Base-by-base conservation (phyloP, 2,113 vertebrate genomes). In the Pundamilia nyererei region DNA sequence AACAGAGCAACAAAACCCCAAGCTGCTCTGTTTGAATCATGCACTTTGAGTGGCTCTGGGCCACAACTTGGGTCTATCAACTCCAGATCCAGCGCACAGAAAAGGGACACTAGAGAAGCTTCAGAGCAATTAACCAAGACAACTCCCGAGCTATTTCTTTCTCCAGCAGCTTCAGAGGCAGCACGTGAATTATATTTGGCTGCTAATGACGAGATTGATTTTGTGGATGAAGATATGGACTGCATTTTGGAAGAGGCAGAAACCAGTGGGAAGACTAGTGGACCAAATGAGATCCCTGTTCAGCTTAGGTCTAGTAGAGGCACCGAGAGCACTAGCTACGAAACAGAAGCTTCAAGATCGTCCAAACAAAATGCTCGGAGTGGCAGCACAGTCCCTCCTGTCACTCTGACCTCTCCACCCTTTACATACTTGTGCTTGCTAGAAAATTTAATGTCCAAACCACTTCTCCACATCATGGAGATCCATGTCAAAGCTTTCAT, bases 401-500 rank as follows among this genome's bases (percentile, higher is more conserved):
- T 94, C 47, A 90, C 83, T 24, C 79, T 97, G 15, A 90, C 94
- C 93, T 96, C 94, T n/a, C 92, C 93, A 45, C 96, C 97, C 2
- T 98, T 98, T 91, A 97, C 93, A 14, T 98, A 98, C 88, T 92
- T 98, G 88, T 96, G 94, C 82, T 55, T 96, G 54, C 84, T 99
- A 5, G 95, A 97, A 58, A 68, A 91, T 15, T 19, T 45, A 26
- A 92, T 68, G 26, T 70, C 87, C 79, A 89, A 87, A 91, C 95
- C 95, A 47, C 92, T 89, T 35, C 62, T 89, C 29, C 89, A 81
- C n/a, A 19, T 95, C 91, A 94, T 51, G 38, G 87, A 92, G 86
- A 95, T 98, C 68, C 93, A 95, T 85, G 87, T 98, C 56, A 99
- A 98, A 93, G 97, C 98, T 83, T 99, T 99, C 94, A 98, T 99